phyloP scores from a whole-genome alignment of 2,888 invertebrate genomes.

The Lysandra coridon region DNA sequence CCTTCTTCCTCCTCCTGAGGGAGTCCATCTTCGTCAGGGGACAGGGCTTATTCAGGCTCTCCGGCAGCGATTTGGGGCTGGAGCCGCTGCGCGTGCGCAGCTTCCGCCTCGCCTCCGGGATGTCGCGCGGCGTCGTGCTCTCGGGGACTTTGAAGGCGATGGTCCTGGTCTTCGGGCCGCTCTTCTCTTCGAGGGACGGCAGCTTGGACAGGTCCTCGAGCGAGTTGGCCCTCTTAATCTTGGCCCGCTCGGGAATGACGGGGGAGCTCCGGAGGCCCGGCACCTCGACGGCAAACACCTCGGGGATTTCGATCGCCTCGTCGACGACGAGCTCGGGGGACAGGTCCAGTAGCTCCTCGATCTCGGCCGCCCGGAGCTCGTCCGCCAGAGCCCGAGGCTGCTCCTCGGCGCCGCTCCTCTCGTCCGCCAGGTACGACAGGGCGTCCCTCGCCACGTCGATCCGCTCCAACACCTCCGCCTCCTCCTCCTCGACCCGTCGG shows the following conservation, averaged over 20 bases:
- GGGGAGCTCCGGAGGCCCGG: conserved; percentile 58
- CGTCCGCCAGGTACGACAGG: conserved; percentile 64
- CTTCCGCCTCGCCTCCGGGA: conserved; percentile 62
- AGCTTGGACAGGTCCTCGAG: conserved; percentile 62
- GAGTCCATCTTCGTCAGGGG: conserved; percentile 63
- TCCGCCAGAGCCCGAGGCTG: conserved; percentile 57
- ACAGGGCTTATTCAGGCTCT: conserved; percentile 66
- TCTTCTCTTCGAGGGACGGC: conserved; percentile 49
- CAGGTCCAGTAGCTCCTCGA: conserved; percentile 63
- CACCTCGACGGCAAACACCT: conserved; percentile 57
- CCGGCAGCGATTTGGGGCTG: conserved; percentile 74
- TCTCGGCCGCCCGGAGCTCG: conserved; percentile 66
- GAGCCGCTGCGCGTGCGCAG: conserved; percentile 64
- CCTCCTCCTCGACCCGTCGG: conserved; percentile 45
- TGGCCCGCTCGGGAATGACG: conserved; percentile 65
- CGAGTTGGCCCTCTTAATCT: conserved; percentile 67
- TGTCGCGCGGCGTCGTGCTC: conserved; percentile 66
- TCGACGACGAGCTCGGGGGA: conserved; percentile 71
- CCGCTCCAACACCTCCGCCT: conserved; percentile 48
- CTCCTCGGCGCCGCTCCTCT: conserved; percentile 56
- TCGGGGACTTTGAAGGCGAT: conserved; percentile 72
- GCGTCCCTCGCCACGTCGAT: conserved; percentile 73
- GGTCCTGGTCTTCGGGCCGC: conserved; percentile 59
- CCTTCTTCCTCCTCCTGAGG: conserved; percentile 65
- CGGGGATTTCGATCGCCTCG: conserved; percentile 57